These are phyloP conservation scores for Brachionus paranguensis DNA, from an alignment of 1,140 invertebrate genomes.

Conservation along the genomic window DNA sequence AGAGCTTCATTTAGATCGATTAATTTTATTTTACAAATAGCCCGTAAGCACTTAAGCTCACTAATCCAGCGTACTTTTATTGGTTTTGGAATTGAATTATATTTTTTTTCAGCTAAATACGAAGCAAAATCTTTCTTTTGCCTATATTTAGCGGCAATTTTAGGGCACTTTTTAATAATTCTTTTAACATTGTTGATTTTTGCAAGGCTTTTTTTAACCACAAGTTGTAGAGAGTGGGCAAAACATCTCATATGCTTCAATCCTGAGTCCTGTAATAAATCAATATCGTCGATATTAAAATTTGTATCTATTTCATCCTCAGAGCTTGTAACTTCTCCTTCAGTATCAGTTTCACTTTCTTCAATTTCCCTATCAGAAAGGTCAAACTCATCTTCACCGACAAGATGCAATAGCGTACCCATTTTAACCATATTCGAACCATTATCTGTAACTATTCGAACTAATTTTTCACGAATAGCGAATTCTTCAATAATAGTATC, in stretches of 20 bases:
- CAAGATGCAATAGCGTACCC: not conserved
- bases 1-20: not conserved
- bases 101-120: not conserved
- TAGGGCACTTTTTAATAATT: not conserved
- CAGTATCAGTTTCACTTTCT: not conserved
- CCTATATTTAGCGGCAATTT: not conserved
- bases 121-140: not conserved
- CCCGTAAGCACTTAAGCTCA: not conserved
- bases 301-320: not conserved
- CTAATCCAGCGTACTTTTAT: not conserved
- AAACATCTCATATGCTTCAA: not conserved
- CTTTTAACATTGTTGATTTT: not conserved
- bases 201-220: not conserved
- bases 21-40: not conserved
- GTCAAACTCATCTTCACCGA: not conserved
- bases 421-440: not conserved
- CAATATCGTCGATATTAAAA: not conserved
- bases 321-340: not conserved
- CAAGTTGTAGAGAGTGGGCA: conserved; percentile 2
- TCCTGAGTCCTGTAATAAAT: not conserved
- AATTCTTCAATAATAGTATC: not conserved
- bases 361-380: not conserved
- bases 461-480: not conserved
- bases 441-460: not conserved
- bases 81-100: not conserved